Percentiles rank a stretch among this genome's conserved stretches.
Evolutionary conservation across 2,888 invertebrate genomes (phyloP).

Genomic region (Hypolimnas misippus): DNA sequence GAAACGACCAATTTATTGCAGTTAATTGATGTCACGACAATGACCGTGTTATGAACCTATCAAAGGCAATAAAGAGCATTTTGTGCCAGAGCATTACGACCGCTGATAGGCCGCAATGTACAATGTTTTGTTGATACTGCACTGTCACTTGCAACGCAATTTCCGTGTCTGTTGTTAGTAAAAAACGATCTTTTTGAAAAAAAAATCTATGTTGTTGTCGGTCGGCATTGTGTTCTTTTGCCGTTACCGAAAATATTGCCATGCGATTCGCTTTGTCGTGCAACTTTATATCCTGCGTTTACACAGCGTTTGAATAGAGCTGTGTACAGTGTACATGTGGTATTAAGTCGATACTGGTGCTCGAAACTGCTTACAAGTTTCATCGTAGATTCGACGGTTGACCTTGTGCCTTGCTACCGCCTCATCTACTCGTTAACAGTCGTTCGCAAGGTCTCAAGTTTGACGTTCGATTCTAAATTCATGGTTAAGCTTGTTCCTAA

Average conservation of each 20-base stretch:
- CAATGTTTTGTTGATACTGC: constrained; percentile 25
- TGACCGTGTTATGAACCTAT: constrained; percentile 60
- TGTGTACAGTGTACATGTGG: constrained; percentile 7
- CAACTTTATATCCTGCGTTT: constrained; percentile 30
- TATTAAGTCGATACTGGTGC: constrained; percentile 5
- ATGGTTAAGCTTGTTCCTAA: constrained; percentile 45
- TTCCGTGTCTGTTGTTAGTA: constrained; percentile 28
- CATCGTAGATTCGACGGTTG: constrained; percentile 2
- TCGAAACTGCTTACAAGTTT: background rate
- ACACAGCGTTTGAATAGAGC: constrained; percentile 17
- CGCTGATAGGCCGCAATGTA: constrained; percentile 35
- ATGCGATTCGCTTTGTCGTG: constrained; percentile 28
- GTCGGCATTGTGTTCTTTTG: constrained; percentile 28
- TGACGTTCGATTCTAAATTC: constrained; percentile 63
- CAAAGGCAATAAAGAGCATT: constrained; percentile 52
- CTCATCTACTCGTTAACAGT: constrained; percentile 59
- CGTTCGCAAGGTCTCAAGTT: constrained; percentile 58
- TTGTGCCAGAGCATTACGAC: constrained; percentile 41
- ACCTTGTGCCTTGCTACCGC: constrained; percentile 54
- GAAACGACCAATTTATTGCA: constrained; percentile 55
- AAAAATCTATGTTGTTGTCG: constrained; percentile 27
- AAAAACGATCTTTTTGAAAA: constrained; percentile 24
- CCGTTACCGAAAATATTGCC: constrained; percentile 24
- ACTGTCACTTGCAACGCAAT: constrained; percentile 36
- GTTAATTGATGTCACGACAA: constrained; percentile 64